Evolutionary conservation across 1,140 invertebrate genomes (phyloP), one percentile per base, ranked within the genome.

Genomic region (Heterodera schachtii): DNA sequence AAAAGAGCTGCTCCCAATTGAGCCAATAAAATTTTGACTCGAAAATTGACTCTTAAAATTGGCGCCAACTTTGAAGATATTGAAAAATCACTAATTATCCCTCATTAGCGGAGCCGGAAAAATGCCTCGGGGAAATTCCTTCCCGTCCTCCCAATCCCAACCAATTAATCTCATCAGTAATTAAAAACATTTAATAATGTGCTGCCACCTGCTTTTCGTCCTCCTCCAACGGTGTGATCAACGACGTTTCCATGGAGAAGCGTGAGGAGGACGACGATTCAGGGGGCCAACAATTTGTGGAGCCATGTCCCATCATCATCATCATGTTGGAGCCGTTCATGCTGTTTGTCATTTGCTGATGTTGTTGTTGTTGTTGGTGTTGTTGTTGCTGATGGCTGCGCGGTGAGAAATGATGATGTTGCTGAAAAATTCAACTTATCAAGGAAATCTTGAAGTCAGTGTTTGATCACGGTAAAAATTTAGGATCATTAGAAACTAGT

Each of bases 241-340:
- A 49, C 46, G 77, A 78, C 19, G 77, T 78, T 78, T 78, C 77
- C 77, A 78, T 78, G 31, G 77, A 78, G 47, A 78, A 78, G 21
- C 77, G 77, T 11, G 77, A 78, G 8, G 77, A 78, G n/a, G 77
- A 78, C 49, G 77, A 76, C 43, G 75, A 78, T 4, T 49, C 66
- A 41, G 66, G 49, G 6, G 49, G 41, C 57, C 69, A 71, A 46
- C 57, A 64, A 66, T 78, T 78, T 60, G 43, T 70, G 77, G n/a
- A 47, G 49, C 11, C 6, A 52, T 43, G 47, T 41, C 21, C 8
- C 5, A 41, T 21, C 73, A 74, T 11, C 73, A 74, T 11, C 73
- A 21, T 69, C 41, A 21, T 21, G 66, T 69, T 78, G 77, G 47
- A 66, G 31, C 49, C 11, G 31, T 31, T 31, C 31, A 69, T 43